Percentiles rank a stretch among this genome's conserved stretches.
These are phyloP conservation scores for Globicephala melas DNA, from an alignment of 2,113 vertebrate species.

Conservation along the genomic window DNA sequence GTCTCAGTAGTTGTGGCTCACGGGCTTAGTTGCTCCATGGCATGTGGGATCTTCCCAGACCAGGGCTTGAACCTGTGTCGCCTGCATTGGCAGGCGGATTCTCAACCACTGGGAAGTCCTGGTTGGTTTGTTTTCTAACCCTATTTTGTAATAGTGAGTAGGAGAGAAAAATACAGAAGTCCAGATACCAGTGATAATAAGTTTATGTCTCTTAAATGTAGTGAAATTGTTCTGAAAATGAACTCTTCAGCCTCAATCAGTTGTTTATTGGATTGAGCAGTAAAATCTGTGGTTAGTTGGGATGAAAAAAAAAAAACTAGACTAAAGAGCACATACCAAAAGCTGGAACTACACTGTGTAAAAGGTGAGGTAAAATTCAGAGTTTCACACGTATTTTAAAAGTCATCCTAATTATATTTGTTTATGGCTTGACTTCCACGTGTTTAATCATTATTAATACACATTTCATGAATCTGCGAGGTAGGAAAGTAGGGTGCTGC, in stretches of 20 bases:
- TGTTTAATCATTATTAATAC: neutral
- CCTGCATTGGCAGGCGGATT: no score
- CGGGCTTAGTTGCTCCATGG: no score
- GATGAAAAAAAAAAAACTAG: neutral
- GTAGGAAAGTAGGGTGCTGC: neutral
- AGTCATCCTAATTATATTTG: neutral
- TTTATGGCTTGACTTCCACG: neutral
- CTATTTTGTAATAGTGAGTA: slow-evolving; percentile 12
- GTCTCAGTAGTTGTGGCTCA: no score
- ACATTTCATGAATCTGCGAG: neutral
- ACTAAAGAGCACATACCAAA: neutral
- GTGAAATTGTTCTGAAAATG: neutral
- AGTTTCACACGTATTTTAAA: neutral
- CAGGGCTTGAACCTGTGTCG: no score
- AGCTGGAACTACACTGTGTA: neutral
- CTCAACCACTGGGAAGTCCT: no score
- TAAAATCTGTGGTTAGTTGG: neutral
- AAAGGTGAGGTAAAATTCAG: neutral
- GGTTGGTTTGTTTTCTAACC: neutral
- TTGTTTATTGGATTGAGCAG: neutral
- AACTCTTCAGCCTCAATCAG: neutral
- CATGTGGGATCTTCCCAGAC: no score
- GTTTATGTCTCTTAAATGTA: neutral
- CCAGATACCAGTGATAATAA: neutral
- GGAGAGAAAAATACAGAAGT: neutral